These are phyloP conservation scores for Drosophila seclusa DNA, from an alignment of 2,888 invertebrate species.

Conservation along the genomic window DNA sequence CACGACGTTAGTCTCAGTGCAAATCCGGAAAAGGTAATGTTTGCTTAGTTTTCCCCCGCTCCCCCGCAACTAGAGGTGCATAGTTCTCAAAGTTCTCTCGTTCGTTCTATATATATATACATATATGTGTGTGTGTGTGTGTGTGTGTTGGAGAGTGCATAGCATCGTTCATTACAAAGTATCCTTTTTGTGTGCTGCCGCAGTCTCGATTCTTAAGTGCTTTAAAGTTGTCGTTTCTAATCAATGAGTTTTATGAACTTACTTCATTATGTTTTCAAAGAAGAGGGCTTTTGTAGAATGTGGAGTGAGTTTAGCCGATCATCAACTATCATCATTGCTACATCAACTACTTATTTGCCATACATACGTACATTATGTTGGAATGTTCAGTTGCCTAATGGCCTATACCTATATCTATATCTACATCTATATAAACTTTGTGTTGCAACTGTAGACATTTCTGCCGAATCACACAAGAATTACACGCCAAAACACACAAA, in stretches of 20 bases:
- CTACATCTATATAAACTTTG: not conserved
- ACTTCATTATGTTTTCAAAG: not conserved
- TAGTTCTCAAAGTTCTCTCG: slow-evolving; percentile 24
- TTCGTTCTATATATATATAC: slow-evolving; percentile 24
- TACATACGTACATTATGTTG: not conserved
- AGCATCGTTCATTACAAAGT: not conserved
- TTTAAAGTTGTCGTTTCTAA: slow-evolving; percentile 28
- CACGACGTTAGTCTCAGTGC: slow-evolving; percentile 51
- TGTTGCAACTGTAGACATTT: slow-evolving; percentile 6
- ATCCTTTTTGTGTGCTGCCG: slow-evolving; percentile 1
- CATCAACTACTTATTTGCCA: slow-evolving; percentile 5
- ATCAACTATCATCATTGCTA: slow-evolving; percentile 2
- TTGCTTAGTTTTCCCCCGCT: slow-evolving; percentile 6
- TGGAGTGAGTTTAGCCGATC: not conserved
- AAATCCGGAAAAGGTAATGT: slow-evolving; percentile 65
- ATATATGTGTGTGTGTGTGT: not conserved
- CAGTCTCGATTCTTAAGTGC: slow-evolving; percentile 13
- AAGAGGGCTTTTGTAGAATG: not conserved
- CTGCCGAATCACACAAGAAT: not conserved
- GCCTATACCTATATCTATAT: not conserved
- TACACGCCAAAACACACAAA: not conserved
- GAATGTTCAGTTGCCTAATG: not conserved
- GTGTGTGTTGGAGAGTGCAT: not conserved
- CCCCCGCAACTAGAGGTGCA: not conserved
- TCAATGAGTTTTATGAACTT: slow-evolving; percentile 1